phyloP scores from a whole-genome alignment of 2,888 invertebrate genomes.

The Agriopis marginaria region DNA sequence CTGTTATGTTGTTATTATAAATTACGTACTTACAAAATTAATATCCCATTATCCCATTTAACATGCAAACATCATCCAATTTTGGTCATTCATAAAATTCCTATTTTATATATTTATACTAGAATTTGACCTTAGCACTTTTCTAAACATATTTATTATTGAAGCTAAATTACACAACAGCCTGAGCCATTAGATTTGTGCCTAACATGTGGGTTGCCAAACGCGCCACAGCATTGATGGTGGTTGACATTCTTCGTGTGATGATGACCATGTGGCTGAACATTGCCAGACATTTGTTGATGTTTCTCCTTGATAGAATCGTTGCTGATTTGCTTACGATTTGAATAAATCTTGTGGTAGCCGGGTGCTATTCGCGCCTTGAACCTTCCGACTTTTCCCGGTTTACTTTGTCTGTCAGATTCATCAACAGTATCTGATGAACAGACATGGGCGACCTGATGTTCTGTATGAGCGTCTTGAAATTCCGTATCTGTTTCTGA shows the following conservation, averaged over 20 bases:
- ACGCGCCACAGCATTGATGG: slow-evolving; percentile 83
- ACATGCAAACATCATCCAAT: not conserved
- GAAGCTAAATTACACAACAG: slow-evolving; percentile 72
- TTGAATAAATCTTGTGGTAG: slow-evolving; percentile 62
- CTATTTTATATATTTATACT: not conserved
- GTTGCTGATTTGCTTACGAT: slow-evolving; percentile 61
- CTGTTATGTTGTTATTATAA: slow-evolving; percentile 2
- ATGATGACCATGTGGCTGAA: slow-evolving; percentile 76
- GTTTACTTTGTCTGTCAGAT: slow-evolving; percentile 57
- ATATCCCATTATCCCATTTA: not conserved
- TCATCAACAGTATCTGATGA: slow-evolving; percentile 58
- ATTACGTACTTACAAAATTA: not conserved
- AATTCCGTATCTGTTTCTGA: slow-evolving; percentile 79
- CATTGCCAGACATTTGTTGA: slow-evolving; percentile 55
- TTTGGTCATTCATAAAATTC: slow-evolving; percentile 2
- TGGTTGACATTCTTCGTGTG: slow-evolving; percentile 80
- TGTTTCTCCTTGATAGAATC: slow-evolving; percentile 66
- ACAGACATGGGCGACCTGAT: slow-evolving; percentile 55
- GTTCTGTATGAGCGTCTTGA: slow-evolving; percentile 70
- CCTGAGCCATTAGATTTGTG: slow-evolving; percentile 76
- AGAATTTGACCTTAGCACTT: not conserved
- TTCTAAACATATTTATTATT: not conserved
- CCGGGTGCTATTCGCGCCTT: slow-evolving; percentile 76
- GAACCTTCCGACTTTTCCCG: slow-evolving; percentile 75
- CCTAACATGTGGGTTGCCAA: slow-evolving; percentile 80